Evolutionary conservation across 1,140 invertebrate species (phyloP), one percentile per base, ranked within the genome.

Genomic region (Papilio machaon): DNA sequence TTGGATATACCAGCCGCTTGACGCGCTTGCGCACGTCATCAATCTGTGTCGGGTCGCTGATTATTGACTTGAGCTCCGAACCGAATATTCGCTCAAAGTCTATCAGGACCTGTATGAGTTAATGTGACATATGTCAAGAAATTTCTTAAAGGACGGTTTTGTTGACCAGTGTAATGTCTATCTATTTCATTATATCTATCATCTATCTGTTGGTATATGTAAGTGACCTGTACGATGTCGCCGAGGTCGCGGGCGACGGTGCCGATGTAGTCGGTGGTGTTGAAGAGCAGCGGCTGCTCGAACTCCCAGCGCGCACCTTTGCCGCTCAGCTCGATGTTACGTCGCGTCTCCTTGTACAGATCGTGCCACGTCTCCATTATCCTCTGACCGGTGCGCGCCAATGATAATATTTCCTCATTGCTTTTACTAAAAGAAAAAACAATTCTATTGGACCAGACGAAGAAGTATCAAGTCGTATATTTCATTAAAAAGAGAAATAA

Each of bases 51-150:
- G 98, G 97, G 91, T 98, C 97, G 79, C 96, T 97, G 23, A 98
- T 97, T 13, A 98, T 97, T 0, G 97, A 96, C 88, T 98, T 98
- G 0, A 99, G 92, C 87, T 98, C 97, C 6, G 96, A 95, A 0
- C 98, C 97, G 89, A 99, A 98, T 73, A 99, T 97, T 82, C 98
- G 98, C 88, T 98, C 97, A 88, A 98, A 98, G 89, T 99, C 97
- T 87, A 97, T 96, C 0, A 98, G 95, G 0, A 97, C 96, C 96
- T 97, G 77, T 73, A 89, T 8, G 17, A 58, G 47, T 49, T 11
- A 49, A 49, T 49, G 4, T 43, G 38, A 43, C 7, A 6, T 43
- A 6, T 43, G 7, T 43, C 4, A 43, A 43, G 38, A 43, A 43
- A 43, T 43, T 43, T 43, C 38, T 43, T 43, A 43, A 43, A 43